Base-by-base conservation (phyloP, 1,140 invertebrate species). In the Trypoxylus dichotomus region DNA sequence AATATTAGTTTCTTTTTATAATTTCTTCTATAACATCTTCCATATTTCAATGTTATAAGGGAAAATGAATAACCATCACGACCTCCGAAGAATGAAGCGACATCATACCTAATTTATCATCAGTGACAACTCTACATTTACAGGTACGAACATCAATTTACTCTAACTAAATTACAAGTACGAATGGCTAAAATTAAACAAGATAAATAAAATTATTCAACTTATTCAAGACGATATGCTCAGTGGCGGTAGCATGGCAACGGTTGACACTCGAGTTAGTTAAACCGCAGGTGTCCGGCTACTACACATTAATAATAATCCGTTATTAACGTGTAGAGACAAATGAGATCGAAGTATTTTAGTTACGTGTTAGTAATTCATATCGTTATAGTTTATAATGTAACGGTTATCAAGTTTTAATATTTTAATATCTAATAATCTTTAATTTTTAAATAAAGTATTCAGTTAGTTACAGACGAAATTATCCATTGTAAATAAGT, bases 231-330 rank as follows among this genome's bases (percentile, higher is more conserved):
- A n/a, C 72, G 37, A 15, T n/a, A 15, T 11, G 32, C n/a, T 42
- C 32, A n/a, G 32, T 37, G 13, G 41, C 72, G 72, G 60, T 68
- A 29, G 24, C 27, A 24, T 68, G 19, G 60, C 27, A 68, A 68
- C 24, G 24, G 60, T 68, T 68, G 60, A 68, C 60, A 68, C 24
- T 29, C 27, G 11, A 68, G 60, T 21, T 68, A 68, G 60, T 76
- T 80, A 76, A 77, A 76, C 79, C 75, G 75, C 79, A 80, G 79
- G 79, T 79, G 79, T 75, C 74, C 76, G 73, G 79, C 79, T 80
- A 80, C 79, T 60, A 77, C 72, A 74, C 72, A 74, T 74, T 74
- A 74, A 74, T 74, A 74, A 74, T 7, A 68, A 68, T 68, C 60
- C 60, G 24, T 29, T 29, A 68, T 68, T 29, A 68, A 68, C 47